Evolutionary conservation across 2,113 vertebrate species (phyloP).

Genomic region (Anoplopoma fimbria): DNA sequence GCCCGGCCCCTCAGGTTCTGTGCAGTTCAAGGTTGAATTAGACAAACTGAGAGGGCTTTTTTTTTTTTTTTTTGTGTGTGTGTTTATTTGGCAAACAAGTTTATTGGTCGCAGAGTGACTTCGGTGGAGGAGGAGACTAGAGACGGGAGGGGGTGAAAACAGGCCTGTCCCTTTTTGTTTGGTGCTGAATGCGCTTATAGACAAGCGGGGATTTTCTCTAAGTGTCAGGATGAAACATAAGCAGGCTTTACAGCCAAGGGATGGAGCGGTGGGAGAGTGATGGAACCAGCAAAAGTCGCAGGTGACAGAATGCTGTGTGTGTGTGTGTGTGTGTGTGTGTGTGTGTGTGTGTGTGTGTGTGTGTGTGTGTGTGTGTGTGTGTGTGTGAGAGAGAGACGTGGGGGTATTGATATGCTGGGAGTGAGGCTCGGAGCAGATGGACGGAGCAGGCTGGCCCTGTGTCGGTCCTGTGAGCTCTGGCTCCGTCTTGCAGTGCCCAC

Average conservation of each 20-base stretch:
- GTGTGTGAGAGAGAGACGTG: conserved; percentile 29
- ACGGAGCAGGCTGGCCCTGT: conserved; percentile 77
- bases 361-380: conserved; percentile 16
- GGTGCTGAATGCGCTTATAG: conserved; percentile 68
- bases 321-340: conserved; percentile 20
- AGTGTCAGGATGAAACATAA: conserved; percentile 76
- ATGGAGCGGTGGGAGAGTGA: conserved; percentile 65
- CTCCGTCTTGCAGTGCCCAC: conserved; percentile 58
- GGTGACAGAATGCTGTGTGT: conserved; percentile 57
- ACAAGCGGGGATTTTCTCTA: conserved; percentile 70
- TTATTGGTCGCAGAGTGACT: conserved; percentile 37
- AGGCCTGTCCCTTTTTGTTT: conserved; percentile 61
- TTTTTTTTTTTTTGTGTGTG: not conserved
- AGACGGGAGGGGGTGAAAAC: conserved; percentile 22
- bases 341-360: conserved; percentile 40
- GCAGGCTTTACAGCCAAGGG: conserved; percentile 64
- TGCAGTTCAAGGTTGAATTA: conserved; percentile 73
- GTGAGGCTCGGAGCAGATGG: conserved; percentile 81
- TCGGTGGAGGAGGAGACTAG: conserved; percentile 29
- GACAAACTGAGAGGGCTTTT: conserved; percentile 31
- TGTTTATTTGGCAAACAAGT: conserved; percentile 65
- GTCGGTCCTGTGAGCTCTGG: conserved; percentile 76
- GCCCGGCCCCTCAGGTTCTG: conserved; percentile 58
- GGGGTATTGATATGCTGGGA: conserved; percentile 80
- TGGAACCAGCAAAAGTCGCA: conserved; percentile 65